Evolutionary conservation across 2,797 vertebrate species (phyloP).

Genomic region (Amblyopsis hoosieri): DNA sequence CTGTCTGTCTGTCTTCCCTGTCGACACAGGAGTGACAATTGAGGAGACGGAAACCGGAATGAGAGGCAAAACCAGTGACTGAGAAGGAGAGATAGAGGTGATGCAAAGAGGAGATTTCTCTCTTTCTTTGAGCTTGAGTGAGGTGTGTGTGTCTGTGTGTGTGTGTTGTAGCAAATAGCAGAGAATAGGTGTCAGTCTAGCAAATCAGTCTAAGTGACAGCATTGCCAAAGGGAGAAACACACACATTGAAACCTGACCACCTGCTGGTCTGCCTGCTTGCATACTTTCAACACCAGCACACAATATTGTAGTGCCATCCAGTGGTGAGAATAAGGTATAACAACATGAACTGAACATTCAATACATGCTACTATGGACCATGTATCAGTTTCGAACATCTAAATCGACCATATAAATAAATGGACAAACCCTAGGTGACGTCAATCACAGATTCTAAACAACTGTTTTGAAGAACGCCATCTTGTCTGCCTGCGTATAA

Average conservation of each 20-base stretch:
- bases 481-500: too few species aligned
- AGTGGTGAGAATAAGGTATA: constrained; percentile 31
- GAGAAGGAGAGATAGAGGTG: background rate
- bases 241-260: background rate
- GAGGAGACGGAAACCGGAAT: background rate
- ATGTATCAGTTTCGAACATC: background rate
- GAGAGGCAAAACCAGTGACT: background rate
- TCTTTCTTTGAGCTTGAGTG: too few species aligned
- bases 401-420: too few species aligned
- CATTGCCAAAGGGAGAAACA: constrained; percentile 1
- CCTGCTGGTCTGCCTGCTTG: too few species aligned
- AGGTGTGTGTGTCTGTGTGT: background rate
- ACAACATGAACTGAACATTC: background rate
- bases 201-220: background rate
- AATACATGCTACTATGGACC: background rate
- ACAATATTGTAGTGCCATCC: constrained; percentile 67
- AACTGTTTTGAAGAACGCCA: too few species aligned
- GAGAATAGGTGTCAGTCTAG: too few species aligned
- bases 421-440: too few species aligned
- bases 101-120: too few species aligned
- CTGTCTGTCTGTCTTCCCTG: background rate
- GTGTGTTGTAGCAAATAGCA: background rate
- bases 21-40: background rate
- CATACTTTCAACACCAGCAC: background rate
- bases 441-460: too few species aligned